Conservation (phyloP, 2,888 invertebrate species). For the Rhagonycha fulva region DNA sequence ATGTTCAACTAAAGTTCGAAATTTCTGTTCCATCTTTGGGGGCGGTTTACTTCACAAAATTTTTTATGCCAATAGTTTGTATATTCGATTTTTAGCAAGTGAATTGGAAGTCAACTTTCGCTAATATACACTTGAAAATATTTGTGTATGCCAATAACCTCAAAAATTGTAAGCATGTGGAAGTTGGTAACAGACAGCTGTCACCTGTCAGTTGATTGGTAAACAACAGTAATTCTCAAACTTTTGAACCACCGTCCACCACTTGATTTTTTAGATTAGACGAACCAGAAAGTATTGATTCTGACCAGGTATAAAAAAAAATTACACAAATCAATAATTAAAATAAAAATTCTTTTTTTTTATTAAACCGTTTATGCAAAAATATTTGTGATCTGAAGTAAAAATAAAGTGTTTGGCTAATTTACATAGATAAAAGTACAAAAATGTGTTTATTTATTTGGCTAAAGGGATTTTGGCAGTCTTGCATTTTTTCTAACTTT, state of each 20-base stretch:
- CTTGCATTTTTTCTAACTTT: background rate
- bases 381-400: background rate
- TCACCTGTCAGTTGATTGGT: background rate
- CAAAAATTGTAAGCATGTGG: background rate
- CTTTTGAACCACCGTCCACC: background rate
- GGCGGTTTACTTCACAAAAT: background rate
- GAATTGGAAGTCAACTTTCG: background rate
- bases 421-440: background rate
- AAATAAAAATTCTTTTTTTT: background rate
- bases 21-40: slow-evolving; percentile 53
- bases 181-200: background rate
- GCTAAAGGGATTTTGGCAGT: background rate
- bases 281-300: too few relatives aligned
- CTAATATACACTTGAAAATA: too few relatives aligned
- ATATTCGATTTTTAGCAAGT: background rate
- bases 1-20: slow-evolving; percentile 66
- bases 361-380: background rate
- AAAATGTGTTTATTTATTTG: background rate
- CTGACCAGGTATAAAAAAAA: too few relatives aligned
- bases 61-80: background rate
- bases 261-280: too few relatives aligned
- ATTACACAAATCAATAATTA: too few relatives aligned
- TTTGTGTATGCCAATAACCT: background rate
- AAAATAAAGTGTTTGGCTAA: background rate
- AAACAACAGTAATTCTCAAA: background rate